Evolutionary conservation across 2,113 vertebrate genomes (phyloP).

Genomic region (Tenebrosternarchus preto): DNA sequence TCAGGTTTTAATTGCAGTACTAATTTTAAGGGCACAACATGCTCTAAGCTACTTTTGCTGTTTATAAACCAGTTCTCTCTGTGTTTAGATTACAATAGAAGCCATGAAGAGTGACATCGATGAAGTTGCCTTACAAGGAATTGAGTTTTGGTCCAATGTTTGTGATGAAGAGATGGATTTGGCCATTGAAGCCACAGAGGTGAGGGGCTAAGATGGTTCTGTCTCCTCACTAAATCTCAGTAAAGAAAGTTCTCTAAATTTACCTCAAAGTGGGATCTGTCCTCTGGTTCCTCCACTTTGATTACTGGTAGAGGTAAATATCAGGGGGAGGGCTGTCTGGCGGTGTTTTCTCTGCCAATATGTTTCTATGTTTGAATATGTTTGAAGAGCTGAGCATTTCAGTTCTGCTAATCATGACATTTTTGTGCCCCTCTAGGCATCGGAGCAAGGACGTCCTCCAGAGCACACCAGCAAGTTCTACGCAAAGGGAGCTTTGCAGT

Average conservation of each 20-base stretch:
- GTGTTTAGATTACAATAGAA: constrained; percentile 91
- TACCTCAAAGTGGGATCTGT: neutral
- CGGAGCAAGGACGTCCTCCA: constrained; percentile 94
- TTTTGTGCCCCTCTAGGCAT: constrained; percentile 75
- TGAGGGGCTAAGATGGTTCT: constrained; percentile 56
- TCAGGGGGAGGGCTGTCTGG: neutral
- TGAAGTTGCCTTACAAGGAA: constrained; percentile 95
- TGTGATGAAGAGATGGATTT: constrained; percentile 99
- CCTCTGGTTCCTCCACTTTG: neutral
- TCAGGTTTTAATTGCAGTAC: no score
- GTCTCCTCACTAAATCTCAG: neutral
- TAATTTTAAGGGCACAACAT: no score
- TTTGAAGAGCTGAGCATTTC: no score
- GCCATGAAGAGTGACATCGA: constrained; percentile 99
- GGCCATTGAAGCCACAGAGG: constrained; percentile 97
- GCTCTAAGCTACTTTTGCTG: no score
- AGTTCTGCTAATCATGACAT: no score
- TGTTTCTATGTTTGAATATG: no score
- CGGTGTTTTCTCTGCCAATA: neutral
- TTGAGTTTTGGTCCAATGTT: constrained; percentile 99
- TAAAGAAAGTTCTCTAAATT: neutral
- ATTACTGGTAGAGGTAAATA: neutral
- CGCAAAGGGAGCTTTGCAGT: constrained; percentile 95
- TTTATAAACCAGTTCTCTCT: neutral
- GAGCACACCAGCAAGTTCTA: constrained; percentile 99